Evolutionary conservation across 2,888 invertebrate genomes (phyloP).

Genomic region (Druceiella hillmani): DNA sequence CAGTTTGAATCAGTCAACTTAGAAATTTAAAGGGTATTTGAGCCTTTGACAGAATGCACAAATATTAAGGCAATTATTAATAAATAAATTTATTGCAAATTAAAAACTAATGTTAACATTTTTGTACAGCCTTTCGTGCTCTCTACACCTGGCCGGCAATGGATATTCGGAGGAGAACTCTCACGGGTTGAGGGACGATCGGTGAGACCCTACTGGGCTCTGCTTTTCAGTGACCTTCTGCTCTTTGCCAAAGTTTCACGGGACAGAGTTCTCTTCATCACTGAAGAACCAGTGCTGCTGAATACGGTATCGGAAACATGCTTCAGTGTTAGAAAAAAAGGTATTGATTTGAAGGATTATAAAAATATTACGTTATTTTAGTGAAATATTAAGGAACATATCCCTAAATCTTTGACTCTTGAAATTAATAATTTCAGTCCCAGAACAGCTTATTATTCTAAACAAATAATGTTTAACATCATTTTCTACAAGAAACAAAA

Average conservation of each 20-base stretch:
- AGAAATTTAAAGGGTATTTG: background rate
- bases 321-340: constrained; percentile 81
- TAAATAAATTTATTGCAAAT: background rate
- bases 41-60: background rate
- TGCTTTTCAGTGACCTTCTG: constrained; percentile 78
- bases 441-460: no score
- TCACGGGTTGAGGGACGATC: constrained; percentile 78
- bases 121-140: constrained; percentile 68
- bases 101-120: constrained; percentile 1
- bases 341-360: constrained; percentile 34
- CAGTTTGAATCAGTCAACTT: no score
- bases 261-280: constrained; percentile 81
- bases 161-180: constrained; percentile 85
- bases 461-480: no score
- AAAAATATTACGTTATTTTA: background rate
- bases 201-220: constrained; percentile 78
- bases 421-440: no score
- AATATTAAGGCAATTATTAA: background rate
- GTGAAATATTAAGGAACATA: constrained; percentile 5
- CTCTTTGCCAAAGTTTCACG: constrained; percentile 83
- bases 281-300: constrained; percentile 79
- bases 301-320: constrained; percentile 75
- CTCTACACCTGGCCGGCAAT: constrained; percentile 77
- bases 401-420: constrained; percentile 8
- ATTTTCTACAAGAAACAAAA: no score